Evolutionary conservation across 2,113 vertebrate species (phyloP), one percentile per base, ranked within the genome.

Genomic region (Psettodes erumei): DNA sequence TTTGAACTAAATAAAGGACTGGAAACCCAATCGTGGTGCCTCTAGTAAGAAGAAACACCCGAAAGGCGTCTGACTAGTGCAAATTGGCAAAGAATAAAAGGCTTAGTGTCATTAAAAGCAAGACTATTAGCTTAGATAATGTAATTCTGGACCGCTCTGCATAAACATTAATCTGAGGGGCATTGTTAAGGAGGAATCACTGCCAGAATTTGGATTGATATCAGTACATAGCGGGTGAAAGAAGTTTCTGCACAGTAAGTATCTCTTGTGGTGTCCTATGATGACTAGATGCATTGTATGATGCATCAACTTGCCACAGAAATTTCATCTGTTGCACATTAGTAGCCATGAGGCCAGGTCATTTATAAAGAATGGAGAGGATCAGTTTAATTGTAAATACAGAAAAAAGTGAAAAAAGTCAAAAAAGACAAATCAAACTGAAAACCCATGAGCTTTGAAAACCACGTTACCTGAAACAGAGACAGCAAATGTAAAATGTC

Each of bases 1-100:
- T 87, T 84, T 90, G 86, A 83, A 85, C 89, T 82, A 88, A 90
- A 89, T 84, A 86, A 90, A 80, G 84, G 81, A 53, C 30, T 87
- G 63, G 83, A 91, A 92, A 89, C 77, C 66, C 65, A 87, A 85
- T 79, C 86, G 75, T 69, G 72, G 76, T 55, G 75, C 80, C 73
- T 88, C 13, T 16, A 84, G 82, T 70, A 64, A 78, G 75, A 85
- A 85, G 75, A 87, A 86, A 90, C 70, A 84, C 85, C 90, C 84
- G 35, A 68, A 83, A 77, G 86, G 88, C 81, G 59, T 70, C 70
- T 72, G 72, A 79, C 62, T 67, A 61, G 65, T 66, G 77, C 72
- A 82, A 84, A 79, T 84, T 90, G 83, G 80, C 77, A 71, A 35
- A 21, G 40, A 80, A 88, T 85, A 59, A 89, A 90, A 83, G 73